Evolutionary conservation across 2,888 invertebrate species (phyloP), one percentile per base, ranked within the genome.

Genomic region (Emmelina monodactyla): DNA sequence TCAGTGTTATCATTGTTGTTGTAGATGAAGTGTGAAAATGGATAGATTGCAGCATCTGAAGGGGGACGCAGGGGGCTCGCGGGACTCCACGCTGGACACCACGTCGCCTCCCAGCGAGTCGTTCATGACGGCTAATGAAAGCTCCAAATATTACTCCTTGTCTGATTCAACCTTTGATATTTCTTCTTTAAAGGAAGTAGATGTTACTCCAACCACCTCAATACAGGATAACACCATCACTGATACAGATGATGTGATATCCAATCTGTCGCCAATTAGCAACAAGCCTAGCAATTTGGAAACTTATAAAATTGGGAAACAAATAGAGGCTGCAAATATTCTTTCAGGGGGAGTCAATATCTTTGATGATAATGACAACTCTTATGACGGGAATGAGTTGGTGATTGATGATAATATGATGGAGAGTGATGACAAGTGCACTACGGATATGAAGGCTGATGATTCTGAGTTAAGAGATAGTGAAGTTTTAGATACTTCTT

Each of bases 291-390:
- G 76, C 37, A 49, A 62, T 33, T 47, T 64, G 40, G 71, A 69
- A 41, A 61, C 50, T 41, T 78, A 64, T 46, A 70, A 76, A 51
- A 72, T 80, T 43, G 72, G 71, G 32, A 67, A 67, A 50, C 73
- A 72, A 45, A 80, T 80, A 40, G 78, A 80, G 40, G 76, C 80
- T 3, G 73, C 75, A 14, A 79, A 78, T 42, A 80, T 81, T 37
- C 45, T 81, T 12, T 79, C 78, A 1, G 79, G 81, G 9, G 79
- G 78, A 40, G 79, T 80, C 11, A 63, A 75, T 37, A 80, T 81
- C 35, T 81, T 81, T 54, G 80, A 81, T 45, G 78, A 79, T 39
- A 78, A 75, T 58, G 79, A 80, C n/a, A 79, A 75, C 47, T 81
- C 81, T 4, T 73, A 69, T 50, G 81, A 81, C 46, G 81, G 73